Evolutionary conservation across 2,888 invertebrate species (phyloP).

Genomic region (Polydrusus pterygomalis): DNA sequence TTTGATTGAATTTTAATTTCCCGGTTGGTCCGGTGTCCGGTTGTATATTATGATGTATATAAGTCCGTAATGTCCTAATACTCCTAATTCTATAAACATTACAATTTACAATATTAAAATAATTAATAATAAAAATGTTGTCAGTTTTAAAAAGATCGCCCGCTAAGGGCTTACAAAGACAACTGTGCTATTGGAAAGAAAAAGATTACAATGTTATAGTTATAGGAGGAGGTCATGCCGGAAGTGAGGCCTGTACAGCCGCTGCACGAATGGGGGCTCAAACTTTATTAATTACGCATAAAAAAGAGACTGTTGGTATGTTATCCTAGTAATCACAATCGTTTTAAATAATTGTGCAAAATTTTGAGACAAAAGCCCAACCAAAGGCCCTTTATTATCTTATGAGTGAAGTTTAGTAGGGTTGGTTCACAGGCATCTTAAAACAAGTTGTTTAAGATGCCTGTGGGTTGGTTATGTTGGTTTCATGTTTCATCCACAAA

Average conservation of each 20-base stretch:
- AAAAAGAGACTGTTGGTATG: slow-evolving; percentile 85
- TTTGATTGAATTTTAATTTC: too few relatives aligned
- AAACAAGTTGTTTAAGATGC: too few relatives aligned
- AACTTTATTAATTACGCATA: slow-evolving; percentile 89
- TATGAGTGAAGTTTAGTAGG: neutral
- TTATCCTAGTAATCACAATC: neutral
- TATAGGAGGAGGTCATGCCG: slow-evolving; percentile 94
- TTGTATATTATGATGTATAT: too few relatives aligned
- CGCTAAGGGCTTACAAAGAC: slow-evolving; percentile 5
- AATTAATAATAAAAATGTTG: neutral
- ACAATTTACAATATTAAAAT: neutral
- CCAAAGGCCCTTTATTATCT: too few relatives aligned
- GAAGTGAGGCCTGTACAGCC: slow-evolving; percentile 90
- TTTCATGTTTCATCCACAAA: too few relatives aligned
- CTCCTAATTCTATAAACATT: neutral
- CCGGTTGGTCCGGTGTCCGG: too few relatives aligned
- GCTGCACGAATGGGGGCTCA: slow-evolving; percentile 87
- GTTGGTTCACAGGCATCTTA: too few relatives aligned
- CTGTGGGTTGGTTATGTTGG: too few relatives aligned
- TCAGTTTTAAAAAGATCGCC: slow-evolving; percentile 4
- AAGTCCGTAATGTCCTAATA: neutral
- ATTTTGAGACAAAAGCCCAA: too few relatives aligned
- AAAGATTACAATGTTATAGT: slow-evolving; percentile 82
- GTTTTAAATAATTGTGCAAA: neutral
- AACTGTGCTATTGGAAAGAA: slow-evolving; percentile 36